Base-by-base conservation (phyloP, 2,888 invertebrate species). In the Neuroscelio doddi region DNA sequence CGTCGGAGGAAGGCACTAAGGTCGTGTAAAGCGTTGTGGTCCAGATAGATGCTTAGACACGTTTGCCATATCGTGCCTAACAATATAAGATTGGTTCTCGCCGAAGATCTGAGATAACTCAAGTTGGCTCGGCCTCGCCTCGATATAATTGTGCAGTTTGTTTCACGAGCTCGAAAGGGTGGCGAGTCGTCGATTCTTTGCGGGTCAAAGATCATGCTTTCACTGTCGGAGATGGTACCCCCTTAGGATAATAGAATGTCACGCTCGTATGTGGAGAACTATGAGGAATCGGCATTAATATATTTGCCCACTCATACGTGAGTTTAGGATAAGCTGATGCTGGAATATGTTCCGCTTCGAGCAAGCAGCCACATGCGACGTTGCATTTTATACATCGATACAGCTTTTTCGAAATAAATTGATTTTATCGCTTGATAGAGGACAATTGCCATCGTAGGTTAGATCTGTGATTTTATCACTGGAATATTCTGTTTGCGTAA, bases 181-280 rank as follows among this genome's bases (percentile, higher is more conserved):
- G 66, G 66, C 57, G 53, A 66, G 61, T 66, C 66, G 66, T 66
- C 62, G 57, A 62, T 62, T 38, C 53, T 57, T 29, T 39, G 30
- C 5, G 39, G 53, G 66, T 66, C 66, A 58, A 38, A 66, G 66
- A 52, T 57, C 44, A 1, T 61, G 65, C 65, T 66, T 66, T 66
- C 65, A 62, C 65, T 52, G 61, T 10, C 34, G 59, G 39, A 56
- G 65, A 61, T 56, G 55, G 65, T 57, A 66, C 61, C 57, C 47
- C 53, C 56, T 38, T 26, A 17, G 42, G 61, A 61, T 65, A 65
- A 65, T 65, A 65, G 65, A 65, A 65, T 61, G 65, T 61, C 59
- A 65, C 52, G 65, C 50, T 9, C 45, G 42, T 39, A 45, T 58
- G 34, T 14, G 45, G 34, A 59, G 39, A 53, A 57, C 51, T 46